Conservation (phyloP, 2,113 vertebrate species). For the Bufo bufo region DNA sequence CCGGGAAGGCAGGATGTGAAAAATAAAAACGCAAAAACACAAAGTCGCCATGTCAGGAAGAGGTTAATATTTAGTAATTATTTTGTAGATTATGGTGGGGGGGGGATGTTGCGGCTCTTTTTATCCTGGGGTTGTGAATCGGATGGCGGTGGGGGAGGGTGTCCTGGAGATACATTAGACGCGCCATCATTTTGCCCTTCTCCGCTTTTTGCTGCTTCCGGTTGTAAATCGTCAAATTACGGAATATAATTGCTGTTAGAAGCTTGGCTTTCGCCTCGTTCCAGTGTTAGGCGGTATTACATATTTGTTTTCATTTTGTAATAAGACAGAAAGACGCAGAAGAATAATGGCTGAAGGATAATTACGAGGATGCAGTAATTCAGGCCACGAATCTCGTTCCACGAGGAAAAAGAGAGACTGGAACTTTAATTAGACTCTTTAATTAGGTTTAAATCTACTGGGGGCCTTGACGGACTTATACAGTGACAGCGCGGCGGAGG, state of each 20-base stretch:
- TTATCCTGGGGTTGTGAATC: too few relatives aligned
- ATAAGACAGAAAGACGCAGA: background rate
- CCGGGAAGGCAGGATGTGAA: too few relatives aligned
- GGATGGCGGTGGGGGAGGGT: too few relatives aligned
- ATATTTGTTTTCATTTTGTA: background rate
- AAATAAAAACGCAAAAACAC: too few relatives aligned
- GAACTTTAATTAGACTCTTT: background rate
- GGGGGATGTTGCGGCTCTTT: too few relatives aligned
- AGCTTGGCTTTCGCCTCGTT: background rate
- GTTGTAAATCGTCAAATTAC: too few relatives aligned
- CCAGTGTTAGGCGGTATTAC: background rate
- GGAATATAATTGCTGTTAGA: background rate
- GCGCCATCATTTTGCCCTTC: too few relatives aligned
- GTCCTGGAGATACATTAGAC: too few relatives aligned
- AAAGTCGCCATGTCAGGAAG: too few relatives aligned
- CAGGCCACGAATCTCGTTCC: background rate
- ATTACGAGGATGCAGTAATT: background rate
- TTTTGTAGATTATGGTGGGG: too few relatives aligned
- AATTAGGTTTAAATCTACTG: background rate
- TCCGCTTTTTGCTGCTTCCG: too few relatives aligned
- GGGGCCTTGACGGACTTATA: background rate
- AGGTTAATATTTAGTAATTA: too few relatives aligned
- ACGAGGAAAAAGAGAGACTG: background rate
- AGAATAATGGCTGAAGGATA: background rate
- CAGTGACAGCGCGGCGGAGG: background rate